Percentiles rank a stretch among this genome's conserved stretches.
Conservation (phyloP, 2,113 vertebrate genomes). For the Pelmatolapia mariae region DNA sequence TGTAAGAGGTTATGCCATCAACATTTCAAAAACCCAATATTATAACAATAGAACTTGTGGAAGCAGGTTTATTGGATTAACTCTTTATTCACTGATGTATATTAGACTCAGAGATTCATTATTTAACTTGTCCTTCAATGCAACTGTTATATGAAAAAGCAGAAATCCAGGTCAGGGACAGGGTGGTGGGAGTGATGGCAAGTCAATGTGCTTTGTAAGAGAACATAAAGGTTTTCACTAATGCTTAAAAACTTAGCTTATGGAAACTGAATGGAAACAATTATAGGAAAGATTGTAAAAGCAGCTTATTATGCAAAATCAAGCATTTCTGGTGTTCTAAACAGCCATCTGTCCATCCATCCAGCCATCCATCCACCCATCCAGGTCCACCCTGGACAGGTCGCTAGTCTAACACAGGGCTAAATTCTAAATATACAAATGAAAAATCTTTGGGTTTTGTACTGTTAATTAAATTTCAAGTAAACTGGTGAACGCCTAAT, state of each 20-base stretch:
- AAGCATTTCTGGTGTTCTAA: not conserved
- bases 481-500: not conserved
- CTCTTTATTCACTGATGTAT: not conserved
- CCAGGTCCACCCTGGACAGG: too few relatives aligned
- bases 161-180: not conserved
- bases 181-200: not conserved
- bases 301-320: not conserved
- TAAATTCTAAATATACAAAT: not conserved
- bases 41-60: not conserved
- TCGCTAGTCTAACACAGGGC: too few relatives aligned
- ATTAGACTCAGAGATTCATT: not conserved
- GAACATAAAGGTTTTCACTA: not conserved
- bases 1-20: not conserved
- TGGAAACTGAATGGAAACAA: not conserved
- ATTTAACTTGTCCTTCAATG: not conserved
- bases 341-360: not conserved
- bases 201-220: not conserved
- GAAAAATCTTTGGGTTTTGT: not conserved
- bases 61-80: not conserved
- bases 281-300: not conserved
- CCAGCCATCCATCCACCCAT: too few relatives aligned
- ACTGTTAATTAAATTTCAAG: not conserved
- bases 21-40: not conserved
- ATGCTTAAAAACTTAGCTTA: not conserved
- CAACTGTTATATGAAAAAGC: not conserved